These are phyloP conservation scores for Cyaniris semiargus DNA, from an alignment of 2,888 invertebrate species.

Conservation along the genomic window DNA sequence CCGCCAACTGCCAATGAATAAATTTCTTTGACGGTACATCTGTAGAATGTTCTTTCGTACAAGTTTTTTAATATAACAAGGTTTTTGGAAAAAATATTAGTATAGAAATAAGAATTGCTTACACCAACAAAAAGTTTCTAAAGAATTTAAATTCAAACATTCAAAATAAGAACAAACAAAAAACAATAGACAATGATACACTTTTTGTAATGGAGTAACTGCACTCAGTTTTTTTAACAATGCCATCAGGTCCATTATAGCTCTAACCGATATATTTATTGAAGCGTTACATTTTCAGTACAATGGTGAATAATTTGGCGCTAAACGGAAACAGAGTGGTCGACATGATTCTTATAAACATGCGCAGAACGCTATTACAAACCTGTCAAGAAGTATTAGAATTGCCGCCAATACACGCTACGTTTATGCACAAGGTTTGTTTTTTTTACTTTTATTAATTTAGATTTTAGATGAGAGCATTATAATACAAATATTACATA, in stretches of 20 bases:
- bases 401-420: constrained; percentile 69
- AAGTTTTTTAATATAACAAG: too few species aligned
- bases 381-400: constrained; percentile 63
- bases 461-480: too few species aligned
- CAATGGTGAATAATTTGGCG: constrained; percentile 57
- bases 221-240: background rate
- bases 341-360: constrained; percentile 72
- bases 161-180: background rate
- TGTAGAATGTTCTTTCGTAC: too few species aligned
- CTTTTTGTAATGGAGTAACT: constrained; percentile 16
- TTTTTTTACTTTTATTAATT: too few species aligned
- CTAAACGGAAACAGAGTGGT: constrained; percentile 67
- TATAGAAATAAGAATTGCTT: background rate
- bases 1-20: too few species aligned
- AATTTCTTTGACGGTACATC: too few species aligned
- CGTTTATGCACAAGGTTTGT: constrained; percentile 72
- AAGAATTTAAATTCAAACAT: constrained; percentile 1
- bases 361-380: constrained; percentile 71
- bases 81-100: too few species aligned
- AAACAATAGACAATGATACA: constrained; percentile 10
- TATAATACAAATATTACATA: too few species aligned
- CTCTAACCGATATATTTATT: constrained; percentile 14
- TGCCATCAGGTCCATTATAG: constrained; percentile 17
- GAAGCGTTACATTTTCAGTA: constrained; percentile 47
- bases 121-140: background rate